phyloP scores from a whole-genome alignment of 2,888 invertebrate species.

The Brachypterus glaber region DNA sequence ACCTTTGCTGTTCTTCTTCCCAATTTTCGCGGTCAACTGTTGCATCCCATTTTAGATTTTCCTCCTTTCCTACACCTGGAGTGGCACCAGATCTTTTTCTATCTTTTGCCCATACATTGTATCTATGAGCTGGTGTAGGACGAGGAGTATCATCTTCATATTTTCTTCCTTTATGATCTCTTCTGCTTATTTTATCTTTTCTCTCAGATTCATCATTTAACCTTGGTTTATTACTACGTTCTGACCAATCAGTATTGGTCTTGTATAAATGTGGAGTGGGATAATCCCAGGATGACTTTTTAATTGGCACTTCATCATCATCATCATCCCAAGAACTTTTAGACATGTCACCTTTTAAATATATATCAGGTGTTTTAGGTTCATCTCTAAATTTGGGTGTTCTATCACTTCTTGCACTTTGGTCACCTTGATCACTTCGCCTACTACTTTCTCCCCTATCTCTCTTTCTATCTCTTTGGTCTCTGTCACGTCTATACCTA shows the following conservation, averaged over 20 bases:
- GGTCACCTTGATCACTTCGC: slow-evolving; percentile 34
- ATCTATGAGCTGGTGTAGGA: slow-evolving; percentile 82
- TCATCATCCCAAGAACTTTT: slow-evolving; percentile 73
- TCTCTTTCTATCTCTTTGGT: slow-evolving; percentile 27
- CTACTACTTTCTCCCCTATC: slow-evolving; percentile 28
- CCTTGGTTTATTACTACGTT: slow-evolving; percentile 30
- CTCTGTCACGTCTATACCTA: slow-evolving; percentile 34
- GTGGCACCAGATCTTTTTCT: slow-evolving; percentile 57
- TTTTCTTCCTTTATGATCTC: slow-evolving; percentile 7
- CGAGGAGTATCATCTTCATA: slow-evolving; percentile 61
- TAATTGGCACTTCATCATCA: slow-evolving; percentile 56
- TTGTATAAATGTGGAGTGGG: slow-evolving; percentile 67
- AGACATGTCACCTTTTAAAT: slow-evolving; percentile 52
- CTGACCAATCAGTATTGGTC: slow-evolving; percentile 33
- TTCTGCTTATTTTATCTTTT: background rate
- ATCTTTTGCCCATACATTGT: slow-evolving; percentile 68
- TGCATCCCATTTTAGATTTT: slow-evolving; percentile 51
- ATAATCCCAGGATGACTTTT: slow-evolving; percentile 84
- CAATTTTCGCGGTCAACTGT: slow-evolving; percentile 72
- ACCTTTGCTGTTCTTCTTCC: slow-evolving; percentile 82
- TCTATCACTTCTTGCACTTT: slow-evolving; percentile 31
- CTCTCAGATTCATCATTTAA: background rate
- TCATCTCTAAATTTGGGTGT: slow-evolving; percentile 70
- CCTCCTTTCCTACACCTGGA: slow-evolving; percentile 45
- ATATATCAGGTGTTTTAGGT: slow-evolving; percentile 71